Evolutionary conservation across 2,113 vertebrate species (phyloP).

Genomic region (Dinomys branickii): DNA sequence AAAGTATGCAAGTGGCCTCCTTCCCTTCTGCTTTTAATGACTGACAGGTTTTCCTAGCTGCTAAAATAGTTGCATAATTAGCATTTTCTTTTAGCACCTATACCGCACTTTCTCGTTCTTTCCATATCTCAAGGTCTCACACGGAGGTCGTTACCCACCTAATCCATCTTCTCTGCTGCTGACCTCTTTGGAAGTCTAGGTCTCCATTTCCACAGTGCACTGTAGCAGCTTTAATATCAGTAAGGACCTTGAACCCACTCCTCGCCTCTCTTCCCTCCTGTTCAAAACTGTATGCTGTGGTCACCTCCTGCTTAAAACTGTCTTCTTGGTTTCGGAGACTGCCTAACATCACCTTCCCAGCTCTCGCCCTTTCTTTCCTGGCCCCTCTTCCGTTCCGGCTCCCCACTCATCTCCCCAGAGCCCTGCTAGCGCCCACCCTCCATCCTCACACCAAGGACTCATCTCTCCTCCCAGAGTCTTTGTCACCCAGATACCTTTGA

Average conservation of each 20-base stretch:
- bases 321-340: neutral
- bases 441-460: neutral
- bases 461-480: neutral
- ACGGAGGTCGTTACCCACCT: neutral
- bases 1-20: neutral
- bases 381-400: neutral
- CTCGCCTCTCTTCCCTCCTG: neutral
- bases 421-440: neutral
- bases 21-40: neutral
- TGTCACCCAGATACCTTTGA: neutral
- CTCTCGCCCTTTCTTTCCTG: neutral
- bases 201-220: neutral
- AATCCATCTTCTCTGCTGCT: neutral
- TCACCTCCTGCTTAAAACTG: neutral
- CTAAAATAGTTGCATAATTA: neutral
- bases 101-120: neutral
- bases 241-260: neutral
- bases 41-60: neutral
- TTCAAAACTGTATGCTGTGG: neutral
- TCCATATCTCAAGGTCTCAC: neutral
- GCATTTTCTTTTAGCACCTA: neutral
- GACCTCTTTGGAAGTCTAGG: neutral
- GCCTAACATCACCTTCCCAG: neutral
- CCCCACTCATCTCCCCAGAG: neutral
- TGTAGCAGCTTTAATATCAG: neutral